phyloP scores from a whole-genome alignment of 1,140 invertebrate species.

The Protaetia brevitarsis region DNA sequence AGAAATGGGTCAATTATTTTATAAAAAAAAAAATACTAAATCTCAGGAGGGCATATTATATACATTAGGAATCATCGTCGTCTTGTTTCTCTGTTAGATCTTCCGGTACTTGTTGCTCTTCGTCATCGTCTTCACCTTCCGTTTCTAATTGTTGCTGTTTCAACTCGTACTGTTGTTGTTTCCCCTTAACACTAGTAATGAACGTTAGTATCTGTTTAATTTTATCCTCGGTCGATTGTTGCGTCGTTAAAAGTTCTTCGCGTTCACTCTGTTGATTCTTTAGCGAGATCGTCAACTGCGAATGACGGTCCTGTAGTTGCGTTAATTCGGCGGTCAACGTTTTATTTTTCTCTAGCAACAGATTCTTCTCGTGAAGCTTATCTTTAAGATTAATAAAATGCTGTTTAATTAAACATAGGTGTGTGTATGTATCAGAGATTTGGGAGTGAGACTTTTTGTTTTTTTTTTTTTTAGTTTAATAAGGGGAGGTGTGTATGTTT shows the following conservation, averaged over 20 bases:
- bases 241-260: constrained; percentile 37
- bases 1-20: not conserved
- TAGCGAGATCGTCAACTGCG: constrained; percentile 44
- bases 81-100: not conserved
- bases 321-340: constrained; percentile 41
- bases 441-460: not conserved
- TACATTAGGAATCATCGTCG: constrained; percentile 13
- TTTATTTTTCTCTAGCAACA: constrained; percentile 43
- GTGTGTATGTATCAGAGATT: not conserved
- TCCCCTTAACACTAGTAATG: constrained; percentile 38
- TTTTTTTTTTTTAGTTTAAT: constrained; percentile 9
- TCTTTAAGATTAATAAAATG: constrained; percentile 32
- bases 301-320: constrained; percentile 44
- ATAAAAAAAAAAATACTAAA: constrained; percentile 5
- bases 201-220: constrained; percentile 43
- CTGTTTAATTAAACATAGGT: constrained; percentile 4
- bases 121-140: not conserved
- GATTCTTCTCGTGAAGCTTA: constrained; percentile 44
- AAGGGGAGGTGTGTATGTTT: too few relatives aligned
- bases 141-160: not conserved
- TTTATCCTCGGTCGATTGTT: constrained; percentile 42
- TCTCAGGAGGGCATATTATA: not conserved
- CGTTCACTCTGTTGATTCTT: constrained; percentile 41
- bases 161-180: not conserved
- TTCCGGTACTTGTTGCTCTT: not conserved